Evolutionary conservation across 2,888 invertebrate species (phyloP).

Genomic region (Anoncus sp.): DNA sequence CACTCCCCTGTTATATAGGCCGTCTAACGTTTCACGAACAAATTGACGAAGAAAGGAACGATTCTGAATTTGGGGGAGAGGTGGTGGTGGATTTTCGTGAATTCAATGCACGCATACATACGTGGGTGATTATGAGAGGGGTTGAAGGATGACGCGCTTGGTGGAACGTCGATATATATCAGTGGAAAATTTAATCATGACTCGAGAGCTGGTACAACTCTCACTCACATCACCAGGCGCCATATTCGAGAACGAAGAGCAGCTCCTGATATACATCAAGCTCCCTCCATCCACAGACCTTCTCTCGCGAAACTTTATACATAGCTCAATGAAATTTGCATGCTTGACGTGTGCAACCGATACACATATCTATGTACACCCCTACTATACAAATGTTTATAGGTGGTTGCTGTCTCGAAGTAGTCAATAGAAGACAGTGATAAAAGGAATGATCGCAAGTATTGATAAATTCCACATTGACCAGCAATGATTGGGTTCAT

Average conservation of each 20-base stretch:
- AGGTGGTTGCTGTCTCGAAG: constrained; percentile 6
- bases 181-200: constrained; percentile 79
- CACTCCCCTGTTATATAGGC: constrained; percentile 4
- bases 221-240: constrained; percentile 59
- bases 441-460: too few relatives aligned
- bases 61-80: constrained; percentile 1
- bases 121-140: constrained; percentile 17
- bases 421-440: too few relatives aligned
- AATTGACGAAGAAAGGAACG: constrained; percentile 48
- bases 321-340: constrained; percentile 74
- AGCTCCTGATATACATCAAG: background rate
- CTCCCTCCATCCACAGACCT: background rate
- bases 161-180: constrained; percentile 78
- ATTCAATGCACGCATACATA: constrained; percentile 3
- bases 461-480: too few relatives aligned
- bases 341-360: constrained; percentile 76
- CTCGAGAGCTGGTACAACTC: constrained; percentile 69
- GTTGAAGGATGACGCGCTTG: constrained; percentile 70
- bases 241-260: constrained; percentile 34
- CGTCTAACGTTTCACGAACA: constrained; percentile 60
- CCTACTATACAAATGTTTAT: background rate
- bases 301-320: constrained; percentile 74
- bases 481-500: too few relatives aligned
- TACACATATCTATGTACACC: constrained; percentile 62
- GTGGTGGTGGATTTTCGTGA: constrained; percentile 25